These are phyloP conservation scores for Sterna hirundo DNA, from an alignment of 2,113 vertebrate species.

Conservation along the genomic window DNA sequence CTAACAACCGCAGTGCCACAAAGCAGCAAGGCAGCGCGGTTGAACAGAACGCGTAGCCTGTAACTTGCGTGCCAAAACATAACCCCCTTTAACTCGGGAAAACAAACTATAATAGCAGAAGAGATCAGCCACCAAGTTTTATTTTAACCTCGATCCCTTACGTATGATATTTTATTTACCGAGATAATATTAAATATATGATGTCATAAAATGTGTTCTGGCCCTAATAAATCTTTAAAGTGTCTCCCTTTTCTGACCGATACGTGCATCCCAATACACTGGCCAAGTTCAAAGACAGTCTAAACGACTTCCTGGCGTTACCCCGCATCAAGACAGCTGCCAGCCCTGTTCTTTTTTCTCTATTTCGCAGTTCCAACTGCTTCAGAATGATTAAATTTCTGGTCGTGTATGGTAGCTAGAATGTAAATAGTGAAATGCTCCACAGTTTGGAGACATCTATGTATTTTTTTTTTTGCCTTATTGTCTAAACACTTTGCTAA, in stretches of 20 bases:
- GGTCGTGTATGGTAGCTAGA: neutral
- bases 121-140: neutral
- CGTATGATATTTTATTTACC: neutral
- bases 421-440: neutral
- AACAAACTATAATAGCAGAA: neutral
- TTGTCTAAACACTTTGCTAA: neutral
- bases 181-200: neutral
- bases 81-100: neutral
- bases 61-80: neutral
- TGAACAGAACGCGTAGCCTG: neutral
- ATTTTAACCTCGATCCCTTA: neutral
- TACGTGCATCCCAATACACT: neutral
- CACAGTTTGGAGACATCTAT: neutral
- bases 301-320: neutral
- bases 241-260: neutral
- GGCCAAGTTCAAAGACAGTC: neutral
- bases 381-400: slow-evolving; percentile 1
- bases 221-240: neutral
- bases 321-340: neutral
- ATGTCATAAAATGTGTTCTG: neutral
- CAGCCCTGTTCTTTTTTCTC: neutral
- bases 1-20: neutral
- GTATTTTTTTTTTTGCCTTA: neutral
- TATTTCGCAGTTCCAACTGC: neutral
- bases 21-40: neutral